A percentile compares a stretch with the other conserved stretches of the same genome.
phyloP scores from a whole-genome alignment of 2,888 invertebrate genomes.

The Drosophila pegasa region DNA sequence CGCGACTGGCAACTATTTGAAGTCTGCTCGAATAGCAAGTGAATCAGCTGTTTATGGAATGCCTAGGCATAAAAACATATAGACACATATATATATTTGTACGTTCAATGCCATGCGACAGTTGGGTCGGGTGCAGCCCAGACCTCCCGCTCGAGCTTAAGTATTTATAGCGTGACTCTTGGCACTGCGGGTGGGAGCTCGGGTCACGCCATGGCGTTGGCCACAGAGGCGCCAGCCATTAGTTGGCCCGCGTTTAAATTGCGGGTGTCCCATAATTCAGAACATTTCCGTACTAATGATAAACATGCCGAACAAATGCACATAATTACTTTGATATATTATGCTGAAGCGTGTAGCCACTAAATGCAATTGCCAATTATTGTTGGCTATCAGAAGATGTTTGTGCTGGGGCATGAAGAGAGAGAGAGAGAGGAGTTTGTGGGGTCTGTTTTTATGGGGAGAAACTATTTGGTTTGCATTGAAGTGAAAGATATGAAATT shows the following conservation, averaged over 20 bases:
- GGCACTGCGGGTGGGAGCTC: constrained; percentile 39
- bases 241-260: constrained; percentile 15
- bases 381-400: background rate
- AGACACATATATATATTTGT: background rate
- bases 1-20: constrained; percentile 18
- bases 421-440: no score
- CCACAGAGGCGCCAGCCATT: constrained; percentile 44
- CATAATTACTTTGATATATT: background rate
- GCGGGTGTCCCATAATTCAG: constrained; percentile 11
- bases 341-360: background rate
- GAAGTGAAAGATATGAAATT: no score
- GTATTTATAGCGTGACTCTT: constrained; percentile 57
- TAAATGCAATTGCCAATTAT: background rate
- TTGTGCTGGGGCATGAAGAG: background rate
- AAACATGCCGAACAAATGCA: background rate
- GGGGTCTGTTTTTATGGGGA: no score
- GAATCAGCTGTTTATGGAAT: constrained; percentile 66
- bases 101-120: constrained; percentile 29
- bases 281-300: constrained; percentile 14
- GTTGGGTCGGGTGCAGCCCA: constrained; percentile 7
- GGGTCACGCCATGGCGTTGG: constrained; percentile 59
- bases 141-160: background rate
- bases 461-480: no score
- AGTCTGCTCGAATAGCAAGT: constrained; percentile 18
- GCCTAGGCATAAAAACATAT: background rate